phyloP scores from a whole-genome alignment of 2,888 invertebrate species.

The Cephus pulcher region DNA sequence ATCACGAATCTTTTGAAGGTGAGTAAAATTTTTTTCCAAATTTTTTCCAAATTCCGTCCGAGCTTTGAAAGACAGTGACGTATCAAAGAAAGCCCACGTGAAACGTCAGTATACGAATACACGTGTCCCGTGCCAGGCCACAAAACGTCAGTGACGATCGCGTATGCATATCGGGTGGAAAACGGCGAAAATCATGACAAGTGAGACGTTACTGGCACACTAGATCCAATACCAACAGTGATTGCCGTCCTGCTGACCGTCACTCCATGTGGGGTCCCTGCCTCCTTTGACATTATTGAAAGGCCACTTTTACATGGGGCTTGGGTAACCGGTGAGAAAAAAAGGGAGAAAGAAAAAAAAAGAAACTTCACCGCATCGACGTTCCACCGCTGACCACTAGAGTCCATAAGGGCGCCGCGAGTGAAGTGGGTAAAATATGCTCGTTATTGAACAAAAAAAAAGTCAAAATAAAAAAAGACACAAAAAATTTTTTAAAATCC shows the following conservation, averaged over 20 bases:
- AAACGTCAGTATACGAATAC: neutral
- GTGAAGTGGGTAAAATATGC: neutral
- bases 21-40: neutral
- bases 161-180: neutral
- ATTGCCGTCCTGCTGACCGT: slow-evolving; percentile 44
- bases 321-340: slow-evolving; percentile 23
- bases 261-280: slow-evolving; percentile 58
- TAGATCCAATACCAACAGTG: neutral
- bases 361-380: slow-evolving; percentile 26
- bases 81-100: neutral
- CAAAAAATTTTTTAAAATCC: neutral
- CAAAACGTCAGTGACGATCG: neutral
- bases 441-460: neutral
- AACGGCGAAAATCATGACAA: neutral
- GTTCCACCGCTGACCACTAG: slow-evolving; percentile 37
- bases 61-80: neutral
- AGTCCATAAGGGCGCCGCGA: neutral
- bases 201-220: neutral
- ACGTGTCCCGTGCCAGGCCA: neutral
- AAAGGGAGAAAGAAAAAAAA: neutral
- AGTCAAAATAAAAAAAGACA: neutral
- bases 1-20: neutral
- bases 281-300: slow-evolving; percentile 42
- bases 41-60: neutral
- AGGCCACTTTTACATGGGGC: slow-evolving; percentile 46